These are phyloP conservation scores for Drosophila kurseongensis DNA, from an alignment of 1,140 invertebrate species.

Conservation along the genomic window DNA sequence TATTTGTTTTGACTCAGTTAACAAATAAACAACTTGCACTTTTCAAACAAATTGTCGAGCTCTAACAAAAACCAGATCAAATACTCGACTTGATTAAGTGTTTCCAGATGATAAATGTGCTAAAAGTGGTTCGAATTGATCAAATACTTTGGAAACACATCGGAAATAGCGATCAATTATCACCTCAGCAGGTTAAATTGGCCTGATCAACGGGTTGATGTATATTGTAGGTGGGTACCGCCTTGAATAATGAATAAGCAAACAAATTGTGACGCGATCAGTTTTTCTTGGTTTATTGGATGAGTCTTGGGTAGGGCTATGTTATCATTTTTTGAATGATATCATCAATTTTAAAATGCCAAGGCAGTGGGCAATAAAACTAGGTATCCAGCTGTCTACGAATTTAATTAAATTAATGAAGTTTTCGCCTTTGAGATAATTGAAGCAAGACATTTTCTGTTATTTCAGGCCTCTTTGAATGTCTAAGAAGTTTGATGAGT, in stretches of 20 bases:
- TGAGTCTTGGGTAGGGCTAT: conserved; percentile 18
- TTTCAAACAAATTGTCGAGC: neutral
- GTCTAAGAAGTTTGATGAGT: neutral
- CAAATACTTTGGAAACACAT: conserved; percentile 10
- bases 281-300: conserved; percentile 32
- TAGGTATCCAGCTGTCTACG: conserved; percentile 10
- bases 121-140: conserved; percentile 25
- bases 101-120: conserved; percentile 23
- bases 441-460: neutral
- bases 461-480: neutral
- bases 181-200: conserved; percentile 17
- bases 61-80: conserved; percentile 18
- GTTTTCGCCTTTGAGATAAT: conserved; percentile 5
- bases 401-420: conserved; percentile 31
- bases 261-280: conserved; percentile 19
- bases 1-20: conserved; percentile 40
- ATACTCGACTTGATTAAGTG: conserved; percentile 21
- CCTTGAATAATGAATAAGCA: conserved; percentile 21
- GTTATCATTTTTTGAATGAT: conserved; percentile 52
- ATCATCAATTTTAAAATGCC: conserved; percentile 37
- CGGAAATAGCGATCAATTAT: conserved; percentile 32
- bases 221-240: neutral
- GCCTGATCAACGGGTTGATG: conserved; percentile 7
- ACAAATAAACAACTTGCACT: conserved; percentile 21
- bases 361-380: conserved; percentile 10